Base-by-base conservation (phyloP, 30 jellyfish, hydroid and myxozoan genomes). In the Chironex yamaguchii region DNA sequence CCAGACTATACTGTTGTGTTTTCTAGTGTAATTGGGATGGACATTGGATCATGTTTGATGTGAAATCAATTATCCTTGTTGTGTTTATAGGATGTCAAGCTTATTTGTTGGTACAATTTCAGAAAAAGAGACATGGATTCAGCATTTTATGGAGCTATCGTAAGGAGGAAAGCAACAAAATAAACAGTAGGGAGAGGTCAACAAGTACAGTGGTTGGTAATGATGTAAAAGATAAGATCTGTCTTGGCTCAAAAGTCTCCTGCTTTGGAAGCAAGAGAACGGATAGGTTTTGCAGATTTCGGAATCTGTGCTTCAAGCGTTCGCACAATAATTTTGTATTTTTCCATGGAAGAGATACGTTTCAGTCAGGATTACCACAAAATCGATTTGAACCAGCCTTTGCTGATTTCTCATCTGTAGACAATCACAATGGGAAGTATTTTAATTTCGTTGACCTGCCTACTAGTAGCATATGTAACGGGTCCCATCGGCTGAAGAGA, bases 401-500 rank as follows among this genome's bases (percentile, higher is more conserved):
- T 3, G 76, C 89, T 31, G 99, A 94, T 53, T 33, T 89, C 26
- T 62, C 97, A 6, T 82, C 98, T 13, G 97, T 94, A 3, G 92
- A 42, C 22, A 92, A 94, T 75, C 99, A 94, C 67, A 89, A 88
- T 64, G 79, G 96, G 4, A 74, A 89, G 58, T 89, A 94, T 75
- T 94, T 94, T 49, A 81, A 71, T 20, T 94, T 29, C 63, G 84
- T 78, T 23, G 96, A 93, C 30, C 89, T 88, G 12, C 93, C 97
- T 12, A 52, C 92, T 1, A 13, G 79, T 0, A 34, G 82, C 3
- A 23, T 85, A 27, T 62, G 65, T 29, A 50, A 34, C 4, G 83
- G 62, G 33, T 58, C 67, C 34, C 26, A 62, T 1, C 62, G 79
- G 6, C 34, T 76, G 0, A 34, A 52, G 21, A 52, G 42, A 42